A percentile compares a stretch with the other conserved stretches of the same genome.
phyloP scores from a whole-genome alignment of 2,888 invertebrate genomes.

The Zootermopsis nevadensis region DNA sequence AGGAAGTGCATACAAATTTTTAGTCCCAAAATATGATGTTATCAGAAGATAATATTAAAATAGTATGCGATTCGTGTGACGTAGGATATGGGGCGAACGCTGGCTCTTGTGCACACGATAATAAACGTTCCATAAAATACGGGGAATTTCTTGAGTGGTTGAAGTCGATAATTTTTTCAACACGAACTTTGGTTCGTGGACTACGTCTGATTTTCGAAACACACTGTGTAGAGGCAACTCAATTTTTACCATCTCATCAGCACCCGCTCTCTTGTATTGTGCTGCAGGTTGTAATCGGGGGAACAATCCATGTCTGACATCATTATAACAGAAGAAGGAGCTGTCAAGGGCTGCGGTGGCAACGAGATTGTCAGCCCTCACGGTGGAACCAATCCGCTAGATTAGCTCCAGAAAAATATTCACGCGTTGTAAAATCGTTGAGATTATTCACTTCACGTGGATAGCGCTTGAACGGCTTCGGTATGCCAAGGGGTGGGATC shows the following conservation, averaged over 20 bases:
- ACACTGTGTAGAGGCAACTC: not conserved
- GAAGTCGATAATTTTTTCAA: no score
- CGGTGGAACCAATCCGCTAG: conserved; percentile 1
- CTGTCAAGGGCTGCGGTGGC: not conserved
- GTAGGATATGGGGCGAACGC: no score
- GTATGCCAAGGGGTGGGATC: no score
- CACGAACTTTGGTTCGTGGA: no score
- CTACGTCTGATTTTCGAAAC: not conserved
- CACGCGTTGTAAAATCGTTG: not conserved
- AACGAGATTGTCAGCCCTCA: not conserved
- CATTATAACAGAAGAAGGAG: not conserved
- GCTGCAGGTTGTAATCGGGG: not conserved
- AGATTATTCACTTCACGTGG: not conserved
- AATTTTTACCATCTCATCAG: not conserved
- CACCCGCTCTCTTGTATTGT: not conserved
- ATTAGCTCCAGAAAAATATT: conserved; percentile 13
- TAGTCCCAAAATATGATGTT: no score
- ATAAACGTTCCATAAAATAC: no score
- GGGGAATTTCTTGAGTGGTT: no score
- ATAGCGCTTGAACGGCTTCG: no score
- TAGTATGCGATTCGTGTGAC: no score
- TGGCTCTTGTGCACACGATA: no score
- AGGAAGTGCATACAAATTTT: no score
- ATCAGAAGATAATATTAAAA: no score
- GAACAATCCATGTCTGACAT: conserved; percentile 7